These are phyloP conservation scores for Bubo scandiacus DNA, from an alignment of 2,113 vertebrate genomes.

Conservation along the genomic window DNA sequence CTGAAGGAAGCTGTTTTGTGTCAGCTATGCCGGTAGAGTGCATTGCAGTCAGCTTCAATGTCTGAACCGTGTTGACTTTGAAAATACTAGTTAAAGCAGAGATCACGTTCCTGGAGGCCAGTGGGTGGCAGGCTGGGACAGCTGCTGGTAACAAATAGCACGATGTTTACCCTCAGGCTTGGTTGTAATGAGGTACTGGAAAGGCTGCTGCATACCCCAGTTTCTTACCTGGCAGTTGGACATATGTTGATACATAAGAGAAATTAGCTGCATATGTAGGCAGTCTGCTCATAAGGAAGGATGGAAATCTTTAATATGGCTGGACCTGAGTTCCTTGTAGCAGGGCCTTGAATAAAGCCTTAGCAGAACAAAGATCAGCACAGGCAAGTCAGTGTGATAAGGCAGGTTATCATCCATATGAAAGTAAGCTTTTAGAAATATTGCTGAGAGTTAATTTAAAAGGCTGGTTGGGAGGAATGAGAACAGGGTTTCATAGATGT, in stretches of 20 bases:
- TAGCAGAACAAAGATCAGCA: neutral
- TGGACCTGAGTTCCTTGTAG: neutral
- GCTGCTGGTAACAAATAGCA: neutral
- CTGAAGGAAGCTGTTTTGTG: neutral
- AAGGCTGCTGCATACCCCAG: neutral
- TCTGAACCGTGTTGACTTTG: neutral
- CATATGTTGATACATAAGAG: neutral
- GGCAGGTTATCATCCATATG: neutral
- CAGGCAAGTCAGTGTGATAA: neutral
- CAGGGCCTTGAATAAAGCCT: neutral
- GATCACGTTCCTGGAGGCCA: neutral
- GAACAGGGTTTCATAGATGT: neutral
- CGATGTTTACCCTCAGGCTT: rapidly evolving
- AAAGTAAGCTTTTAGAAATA: neutral
- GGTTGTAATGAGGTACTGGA: neutral
- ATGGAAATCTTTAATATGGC: neutral
- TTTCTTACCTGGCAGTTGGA: neutral
- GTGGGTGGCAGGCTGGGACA: slow-evolving; percentile 43
- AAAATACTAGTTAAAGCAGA: neutral
- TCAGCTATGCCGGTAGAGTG: neutral
- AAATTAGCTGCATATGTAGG: neutral
- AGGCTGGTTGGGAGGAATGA: neutral
- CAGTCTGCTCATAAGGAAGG: neutral
- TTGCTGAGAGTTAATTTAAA: neutral
- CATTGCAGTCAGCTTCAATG: neutral